Conservation (phyloP, 2,113 vertebrate species). For the Chloebia gouldiae region DNA sequence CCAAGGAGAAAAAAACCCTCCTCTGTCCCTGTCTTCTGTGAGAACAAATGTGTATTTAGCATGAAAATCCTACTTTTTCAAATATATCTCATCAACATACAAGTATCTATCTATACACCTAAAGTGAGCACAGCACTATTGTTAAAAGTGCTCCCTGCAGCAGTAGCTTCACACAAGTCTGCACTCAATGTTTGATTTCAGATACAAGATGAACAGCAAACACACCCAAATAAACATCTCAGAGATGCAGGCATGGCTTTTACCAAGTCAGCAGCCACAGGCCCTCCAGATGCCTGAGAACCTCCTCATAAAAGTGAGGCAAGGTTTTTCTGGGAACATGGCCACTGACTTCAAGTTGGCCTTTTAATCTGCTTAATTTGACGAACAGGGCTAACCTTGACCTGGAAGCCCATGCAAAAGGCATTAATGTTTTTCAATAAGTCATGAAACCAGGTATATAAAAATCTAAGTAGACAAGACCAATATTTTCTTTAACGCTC, state of each 20-base stretch:
- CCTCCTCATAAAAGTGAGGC: accelerated
- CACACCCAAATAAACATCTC: not conserved
- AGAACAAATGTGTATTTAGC: not conserved
- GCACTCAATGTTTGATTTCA: not conserved
- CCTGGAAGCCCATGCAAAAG: not conserved
- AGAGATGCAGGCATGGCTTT: not conserved
- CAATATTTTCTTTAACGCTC: not conserved
- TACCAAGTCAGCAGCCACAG: not conserved
- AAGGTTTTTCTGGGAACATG: not conserved
- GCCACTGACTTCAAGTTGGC: not conserved
- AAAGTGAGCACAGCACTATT: not conserved
- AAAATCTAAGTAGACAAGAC: not conserved
- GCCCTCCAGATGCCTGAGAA: not conserved
- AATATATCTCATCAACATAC: not conserved
- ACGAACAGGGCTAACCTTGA: not conserved
- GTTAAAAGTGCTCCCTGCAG: not conserved
- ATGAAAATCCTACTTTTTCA: not conserved
- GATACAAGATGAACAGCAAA: not conserved
- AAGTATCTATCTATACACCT: not conserved
- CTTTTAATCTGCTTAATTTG: not conserved
- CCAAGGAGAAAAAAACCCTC: not conserved
- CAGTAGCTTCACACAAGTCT: not conserved
- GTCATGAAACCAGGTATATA: not conserved
- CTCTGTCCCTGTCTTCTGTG: not conserved
- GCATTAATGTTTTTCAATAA: not conserved